Conservation (phyloP, 2,888 invertebrate genomes). For the Oeneis ivallda region DNA sequence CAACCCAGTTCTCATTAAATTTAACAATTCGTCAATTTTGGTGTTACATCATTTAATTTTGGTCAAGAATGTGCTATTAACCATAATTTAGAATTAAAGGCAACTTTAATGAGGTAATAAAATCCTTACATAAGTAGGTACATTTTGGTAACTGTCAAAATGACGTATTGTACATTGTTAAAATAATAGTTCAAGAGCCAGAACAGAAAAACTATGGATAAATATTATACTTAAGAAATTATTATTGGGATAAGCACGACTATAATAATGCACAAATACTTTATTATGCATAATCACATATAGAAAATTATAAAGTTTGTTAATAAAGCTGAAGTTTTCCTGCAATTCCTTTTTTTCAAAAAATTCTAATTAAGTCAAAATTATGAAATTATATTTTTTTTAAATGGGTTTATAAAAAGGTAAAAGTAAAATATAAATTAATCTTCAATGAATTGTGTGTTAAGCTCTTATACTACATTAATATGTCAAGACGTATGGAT, state of each 20-base stretch:
- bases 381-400: no score
- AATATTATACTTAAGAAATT: neutral
- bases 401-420: neutral
- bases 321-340: no score
- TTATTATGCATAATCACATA: no score
- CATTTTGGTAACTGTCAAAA: conserved; percentile 18
- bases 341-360: no score
- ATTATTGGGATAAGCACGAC: no score
- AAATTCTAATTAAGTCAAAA: no score
- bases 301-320: no score
- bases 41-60: conserved; percentile 4
- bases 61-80: neutral
- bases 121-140: neutral
- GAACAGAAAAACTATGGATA: no score
- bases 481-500: conserved; percentile 12
- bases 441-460: neutral
- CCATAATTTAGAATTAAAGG: conserved; percentile 9
- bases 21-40: neutral
- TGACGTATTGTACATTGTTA: conserved; percentile 28
- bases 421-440: neutral
- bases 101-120: neutral
- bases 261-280: no score
- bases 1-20: conserved; percentile 3
- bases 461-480: conserved; percentile 3
- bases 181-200: conserved; percentile 1